phyloP scores from a whole-genome alignment of 2,797 vertebrate genomes.

The Manis javanica region DNA sequence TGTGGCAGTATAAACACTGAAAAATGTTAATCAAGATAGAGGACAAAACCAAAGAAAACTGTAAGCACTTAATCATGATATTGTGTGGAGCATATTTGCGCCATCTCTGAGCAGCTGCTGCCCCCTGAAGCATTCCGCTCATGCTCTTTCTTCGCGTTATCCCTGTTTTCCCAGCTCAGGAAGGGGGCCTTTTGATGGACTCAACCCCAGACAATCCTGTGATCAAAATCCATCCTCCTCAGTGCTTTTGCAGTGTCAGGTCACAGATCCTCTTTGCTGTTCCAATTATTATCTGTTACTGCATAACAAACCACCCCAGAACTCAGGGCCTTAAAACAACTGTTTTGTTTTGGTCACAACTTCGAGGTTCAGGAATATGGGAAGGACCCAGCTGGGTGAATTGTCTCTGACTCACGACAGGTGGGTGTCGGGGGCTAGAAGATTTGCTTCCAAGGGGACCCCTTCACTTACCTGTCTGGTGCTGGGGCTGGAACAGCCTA shows the following conservation, averaged over 20 bases:
- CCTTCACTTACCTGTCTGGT: background rate
- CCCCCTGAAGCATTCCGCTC: background rate
- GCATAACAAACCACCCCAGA: background rate
- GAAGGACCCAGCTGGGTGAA: background rate
- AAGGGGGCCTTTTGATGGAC: background rate
- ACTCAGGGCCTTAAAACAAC: background rate
- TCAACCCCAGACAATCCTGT: background rate
- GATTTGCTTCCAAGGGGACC: background rate
- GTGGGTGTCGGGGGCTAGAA: background rate
- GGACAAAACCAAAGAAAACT: slow-evolving; percentile 13
- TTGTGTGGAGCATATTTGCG: fast-evolving
- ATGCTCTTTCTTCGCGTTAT: background rate
- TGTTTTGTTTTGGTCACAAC: background rate
- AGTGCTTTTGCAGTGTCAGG: background rate
- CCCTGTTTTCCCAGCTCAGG: background rate
- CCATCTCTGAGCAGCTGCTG: background rate
- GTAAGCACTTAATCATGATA: background rate
- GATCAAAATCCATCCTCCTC: background rate
- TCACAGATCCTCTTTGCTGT: background rate
- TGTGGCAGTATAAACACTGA: background rate
- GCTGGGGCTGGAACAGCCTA: too few species aligned
- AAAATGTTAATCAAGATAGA: slow-evolving; percentile 45
- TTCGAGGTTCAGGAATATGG: background rate
- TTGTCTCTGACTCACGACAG: background rate
- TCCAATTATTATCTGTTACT: background rate